Conservation (phyloP, 2,797 vertebrate genomes). For the Microctenopoma stevenorrisi region DNA sequence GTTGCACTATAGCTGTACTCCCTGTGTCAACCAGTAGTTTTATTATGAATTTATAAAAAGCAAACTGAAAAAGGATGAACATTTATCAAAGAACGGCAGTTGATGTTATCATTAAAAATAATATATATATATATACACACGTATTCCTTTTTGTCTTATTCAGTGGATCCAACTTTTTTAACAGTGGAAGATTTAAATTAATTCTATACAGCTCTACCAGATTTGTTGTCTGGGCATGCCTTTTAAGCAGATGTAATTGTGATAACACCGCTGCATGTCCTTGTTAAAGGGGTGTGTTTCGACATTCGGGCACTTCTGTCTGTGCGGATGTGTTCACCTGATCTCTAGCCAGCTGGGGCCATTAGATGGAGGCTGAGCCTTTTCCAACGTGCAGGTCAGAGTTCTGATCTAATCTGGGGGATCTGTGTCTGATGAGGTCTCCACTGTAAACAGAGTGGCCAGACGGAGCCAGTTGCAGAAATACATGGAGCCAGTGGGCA, state of each 20-base stretch:
- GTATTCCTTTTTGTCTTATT: no score
- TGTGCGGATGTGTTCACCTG: slow-evolving; percentile 33
- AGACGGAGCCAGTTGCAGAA: slow-evolving; percentile 49
- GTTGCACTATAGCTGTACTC: no score
- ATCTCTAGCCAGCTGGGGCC: slow-evolving; percentile 60
- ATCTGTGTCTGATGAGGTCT: slow-evolving; percentile 72
- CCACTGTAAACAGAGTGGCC: slow-evolving; percentile 65
- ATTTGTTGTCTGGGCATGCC: slow-evolving; percentile 10
- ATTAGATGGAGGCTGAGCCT: slow-evolving; percentile 61
- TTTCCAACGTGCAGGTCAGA: slow-evolving; percentile 61
- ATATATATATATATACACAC: no score
- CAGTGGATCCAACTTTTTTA: no score
- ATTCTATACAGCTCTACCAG: slow-evolving; percentile 1
- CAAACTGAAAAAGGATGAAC: no score
- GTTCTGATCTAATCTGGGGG: slow-evolving; percentile 71
- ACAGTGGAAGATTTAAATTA: not conserved
- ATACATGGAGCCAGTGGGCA: slow-evolving; percentile 51
- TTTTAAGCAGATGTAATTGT: slow-evolving; percentile 14
- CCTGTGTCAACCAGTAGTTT: no score
- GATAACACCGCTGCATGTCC: not conserved
- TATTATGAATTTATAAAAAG: no score
- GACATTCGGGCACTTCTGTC: not conserved
- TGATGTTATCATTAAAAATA: no score
- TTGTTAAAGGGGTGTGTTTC: slow-evolving; percentile 32
- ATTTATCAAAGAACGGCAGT: no score